Evolutionary conservation across 2,113 vertebrate species (phyloP).

Genomic region (Pterocles burchelli): DNA sequence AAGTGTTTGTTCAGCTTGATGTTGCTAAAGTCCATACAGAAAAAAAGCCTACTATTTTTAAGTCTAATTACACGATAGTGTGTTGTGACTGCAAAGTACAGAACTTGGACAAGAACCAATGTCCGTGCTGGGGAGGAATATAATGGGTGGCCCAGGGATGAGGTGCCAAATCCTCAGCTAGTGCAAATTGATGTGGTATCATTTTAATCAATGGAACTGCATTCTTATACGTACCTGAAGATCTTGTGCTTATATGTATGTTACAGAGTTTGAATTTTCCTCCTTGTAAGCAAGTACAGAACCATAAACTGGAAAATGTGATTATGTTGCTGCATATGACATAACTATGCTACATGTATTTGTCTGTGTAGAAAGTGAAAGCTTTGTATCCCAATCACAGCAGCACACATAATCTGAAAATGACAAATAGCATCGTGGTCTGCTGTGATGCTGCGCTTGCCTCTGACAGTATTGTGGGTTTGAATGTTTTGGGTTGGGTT

Average conservation of each 20-base stretch:
- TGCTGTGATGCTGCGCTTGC: conserved; percentile 16
- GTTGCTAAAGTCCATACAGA: not conserved
- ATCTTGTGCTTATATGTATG: not conserved
- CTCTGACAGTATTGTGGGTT: conserved; percentile 22
- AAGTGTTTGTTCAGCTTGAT: conserved; percentile 31
- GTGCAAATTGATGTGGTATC: not conserved
- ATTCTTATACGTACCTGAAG: conserved; percentile 6
- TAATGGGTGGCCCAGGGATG: not conserved
- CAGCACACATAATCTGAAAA: not conserved
- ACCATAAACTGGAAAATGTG: not conserved
- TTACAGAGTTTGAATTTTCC: not conserved
- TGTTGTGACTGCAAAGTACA: not conserved
- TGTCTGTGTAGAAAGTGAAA: not conserved
- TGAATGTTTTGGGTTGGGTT: not conserved
- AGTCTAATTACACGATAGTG: not conserved
- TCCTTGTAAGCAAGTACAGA: not conserved
- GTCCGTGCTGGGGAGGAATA: not conserved
- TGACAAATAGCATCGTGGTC: not conserved
- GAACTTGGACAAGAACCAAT: not conserved
- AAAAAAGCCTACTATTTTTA: not conserved
- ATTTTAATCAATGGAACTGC: not conserved
- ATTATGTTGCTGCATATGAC: not conserved
- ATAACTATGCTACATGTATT: not conserved
- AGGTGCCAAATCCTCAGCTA: conserved; percentile 1
- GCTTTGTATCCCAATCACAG: not conserved